These are phyloP conservation scores for Palythoa heliodiscus DNA, from an alignment of 92 coral and sea anemone genomes.

Conservation along the genomic window DNA sequence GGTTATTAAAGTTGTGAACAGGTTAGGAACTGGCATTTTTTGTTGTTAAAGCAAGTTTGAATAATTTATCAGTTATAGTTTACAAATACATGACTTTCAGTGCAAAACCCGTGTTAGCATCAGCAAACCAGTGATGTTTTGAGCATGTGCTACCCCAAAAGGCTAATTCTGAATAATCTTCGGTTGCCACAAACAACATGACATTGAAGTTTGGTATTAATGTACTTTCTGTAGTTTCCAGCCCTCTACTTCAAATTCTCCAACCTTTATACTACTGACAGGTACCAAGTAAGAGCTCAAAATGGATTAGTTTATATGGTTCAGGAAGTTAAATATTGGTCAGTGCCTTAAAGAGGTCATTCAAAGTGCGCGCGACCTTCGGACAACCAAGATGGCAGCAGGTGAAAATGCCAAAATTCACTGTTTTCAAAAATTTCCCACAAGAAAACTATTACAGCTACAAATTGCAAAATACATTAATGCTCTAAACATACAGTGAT, in stretches of 20 bases:
- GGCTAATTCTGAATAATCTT: too few species aligned
- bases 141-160: background rate
- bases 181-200: background rate
- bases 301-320: background rate
- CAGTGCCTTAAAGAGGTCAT: background rate
- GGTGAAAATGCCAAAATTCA: background rate
- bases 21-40: background rate
- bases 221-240: background rate
- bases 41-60: background rate
- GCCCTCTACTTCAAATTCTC: constrained; percentile 5
- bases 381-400: constrained; percentile 8
- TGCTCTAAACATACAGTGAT: too few species aligned
- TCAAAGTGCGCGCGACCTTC: background rate
- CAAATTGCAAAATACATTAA: too few species aligned
- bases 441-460: too few species aligned
- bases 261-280: too few species aligned
- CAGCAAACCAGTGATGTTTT: background rate
- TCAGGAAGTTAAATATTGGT: background rate
- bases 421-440: background rate
- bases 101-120: background rate
- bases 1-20: background rate
- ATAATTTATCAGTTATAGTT: constrained; percentile 13
- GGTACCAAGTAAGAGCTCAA: too few species aligned
- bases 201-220: constrained; percentile 7
- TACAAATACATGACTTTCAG: constrained; percentile 1